Conservation (phyloP, 2,113 vertebrate genomes). For the Anoplopoma fimbria region DNA sequence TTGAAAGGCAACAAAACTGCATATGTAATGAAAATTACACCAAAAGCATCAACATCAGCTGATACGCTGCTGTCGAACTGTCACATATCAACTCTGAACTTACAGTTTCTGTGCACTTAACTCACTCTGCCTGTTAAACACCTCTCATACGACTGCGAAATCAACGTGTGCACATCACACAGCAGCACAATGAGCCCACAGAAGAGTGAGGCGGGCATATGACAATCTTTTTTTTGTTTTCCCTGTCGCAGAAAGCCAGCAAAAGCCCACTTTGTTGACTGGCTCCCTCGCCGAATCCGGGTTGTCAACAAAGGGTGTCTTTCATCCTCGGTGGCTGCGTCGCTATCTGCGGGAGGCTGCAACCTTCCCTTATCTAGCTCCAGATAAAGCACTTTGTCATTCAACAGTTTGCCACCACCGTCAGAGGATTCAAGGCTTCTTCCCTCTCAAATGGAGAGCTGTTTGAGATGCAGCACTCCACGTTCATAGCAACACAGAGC, state of each 20-base stretch:
- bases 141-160: conserved; percentile 12
- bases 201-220: conserved; percentile 39
- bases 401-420: conserved; percentile 65
- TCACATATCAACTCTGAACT: not conserved
- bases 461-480: conserved; percentile 49
- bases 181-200: conserved; percentile 33
- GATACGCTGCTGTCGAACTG: not conserved
- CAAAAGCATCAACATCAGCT: not conserved
- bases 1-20: not conserved
- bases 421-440: conserved; percentile 32
- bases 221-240: conserved; percentile 36
- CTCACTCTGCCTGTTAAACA: conserved; percentile 23
- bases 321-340: conserved; percentile 64
- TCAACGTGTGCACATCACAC: conserved; percentile 24
- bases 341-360: conserved; percentile 67
- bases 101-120: not conserved
- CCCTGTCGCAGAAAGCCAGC: conserved; percentile 28
- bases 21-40: not conserved
- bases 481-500: conserved; percentile 7
- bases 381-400: conserved; percentile 70
- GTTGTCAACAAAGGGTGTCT: conserved; percentile 70
- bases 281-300: conserved; percentile 58
- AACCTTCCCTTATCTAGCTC: conserved; percentile 67
- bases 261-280: conserved; percentile 70
- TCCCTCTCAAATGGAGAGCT: conserved; percentile 39